Evolutionary conservation across 1,140 invertebrate genomes (phyloP), one percentile per base, ranked within the genome.

Genomic region (Bicyclus anynana): DNA sequence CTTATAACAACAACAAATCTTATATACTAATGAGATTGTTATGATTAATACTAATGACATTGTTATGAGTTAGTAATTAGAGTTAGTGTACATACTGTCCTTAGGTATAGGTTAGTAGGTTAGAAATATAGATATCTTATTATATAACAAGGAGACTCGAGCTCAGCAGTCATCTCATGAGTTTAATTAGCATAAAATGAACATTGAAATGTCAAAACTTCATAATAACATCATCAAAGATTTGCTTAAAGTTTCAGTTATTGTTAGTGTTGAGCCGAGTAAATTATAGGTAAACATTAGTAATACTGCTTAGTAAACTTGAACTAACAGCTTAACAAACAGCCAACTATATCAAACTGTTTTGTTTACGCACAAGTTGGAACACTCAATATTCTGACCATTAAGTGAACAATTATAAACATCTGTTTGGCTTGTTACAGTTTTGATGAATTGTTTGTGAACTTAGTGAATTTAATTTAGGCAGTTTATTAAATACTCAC

Each of bases 381-480:
- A 12, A 21, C 23, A 27, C 44, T 26, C 44, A 47, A 47, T 47
- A 47, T 47, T 47, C 44, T 47, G 44, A 26, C 44, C 21, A 47
- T 47, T 47, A 27, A 47, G 44, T 47, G 44, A 26, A 47, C 44
- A 47, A 47, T 26, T 47, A 47, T 47, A 26, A 20, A 44, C 40
- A 44, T 20, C 17, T 44, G 40, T 21, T 44, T 21, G 7, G 40
- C 12, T 12, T 21, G 20, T 44, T 44, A 47, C 21, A 27, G n/a
- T 20, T 27, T 14, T 47, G 20, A 16, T 26, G 44, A 47, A 47
- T 47, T 16, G 20, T 27, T 47, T 26, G n/a, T 47, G 2, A 47
- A 47, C 12, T 47, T 27, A 26, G 12, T 27, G n/a, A 27, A 47
- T 47, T 47, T 6, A 44, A 44, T n/a, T 44, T 7, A 21, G 9